Conservation (phyloP, 2,113 vertebrate species). For the Desmodus rotundus region DNA sequence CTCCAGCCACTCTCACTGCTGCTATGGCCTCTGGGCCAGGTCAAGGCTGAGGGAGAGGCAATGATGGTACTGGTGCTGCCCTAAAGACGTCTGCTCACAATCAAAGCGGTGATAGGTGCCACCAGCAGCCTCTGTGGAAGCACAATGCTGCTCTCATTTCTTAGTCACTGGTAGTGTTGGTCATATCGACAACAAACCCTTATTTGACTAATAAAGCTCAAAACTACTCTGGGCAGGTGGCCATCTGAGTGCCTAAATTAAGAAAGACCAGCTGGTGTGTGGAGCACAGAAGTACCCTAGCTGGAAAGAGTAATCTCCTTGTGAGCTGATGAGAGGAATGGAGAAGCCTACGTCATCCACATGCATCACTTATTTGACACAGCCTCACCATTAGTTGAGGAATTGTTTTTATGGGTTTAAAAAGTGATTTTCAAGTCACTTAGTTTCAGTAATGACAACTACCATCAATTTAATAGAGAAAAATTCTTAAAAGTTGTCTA, state of each 20-base stretch:
- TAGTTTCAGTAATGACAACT: slow-evolving; percentile 23
- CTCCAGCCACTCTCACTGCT: background rate
- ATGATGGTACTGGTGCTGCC: too few species aligned
- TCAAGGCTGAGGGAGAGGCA: background rate
- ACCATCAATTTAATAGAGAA: background rate
- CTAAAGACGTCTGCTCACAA: background rate
- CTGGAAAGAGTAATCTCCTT: background rate
- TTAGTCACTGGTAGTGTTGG: background rate
- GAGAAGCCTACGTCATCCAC: background rate
- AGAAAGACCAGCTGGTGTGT: background rate
- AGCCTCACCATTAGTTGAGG: background rate
- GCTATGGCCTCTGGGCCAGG: background rate
- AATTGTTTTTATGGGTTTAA: background rate
- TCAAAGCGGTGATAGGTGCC: background rate
- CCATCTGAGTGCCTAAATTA: background rate
- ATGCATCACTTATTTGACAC: background rate
- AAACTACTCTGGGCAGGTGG: background rate
- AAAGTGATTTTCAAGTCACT: slow-evolving; percentile 19
- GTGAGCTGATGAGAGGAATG: background rate
- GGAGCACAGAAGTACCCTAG: background rate
- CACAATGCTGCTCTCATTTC: background rate
- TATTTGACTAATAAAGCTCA: background rate
- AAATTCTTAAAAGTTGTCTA: background rate
- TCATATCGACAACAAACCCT: background rate
- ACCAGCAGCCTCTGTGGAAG: background rate